Percentiles rank a stretch among this genome's conserved stretches.
Evolutionary conservation across 2,113 vertebrate species (phyloP).

Genomic region (Aegithalos caudatus): DNA sequence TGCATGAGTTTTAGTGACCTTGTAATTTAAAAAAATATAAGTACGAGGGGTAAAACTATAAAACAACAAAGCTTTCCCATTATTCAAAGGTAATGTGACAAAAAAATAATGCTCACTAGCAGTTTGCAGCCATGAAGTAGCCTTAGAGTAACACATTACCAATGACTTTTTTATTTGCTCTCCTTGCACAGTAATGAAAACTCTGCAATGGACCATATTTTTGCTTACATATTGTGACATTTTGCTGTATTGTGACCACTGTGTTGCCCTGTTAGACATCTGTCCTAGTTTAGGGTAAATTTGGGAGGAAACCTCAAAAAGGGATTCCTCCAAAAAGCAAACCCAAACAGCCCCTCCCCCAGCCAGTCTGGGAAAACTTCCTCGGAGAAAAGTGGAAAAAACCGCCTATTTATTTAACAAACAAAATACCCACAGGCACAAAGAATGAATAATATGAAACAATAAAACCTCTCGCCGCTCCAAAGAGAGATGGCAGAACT

Average conservation of each 20-base stretch:
- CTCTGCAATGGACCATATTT: constrained; percentile 61
- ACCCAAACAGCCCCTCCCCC: too few relatives aligned
- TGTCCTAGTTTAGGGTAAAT: too few relatives aligned
- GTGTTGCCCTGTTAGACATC: constrained; percentile 62
- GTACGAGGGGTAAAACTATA: constrained; percentile 79
- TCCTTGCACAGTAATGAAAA: constrained; percentile 57
- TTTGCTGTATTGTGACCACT: constrained; percentile 66
- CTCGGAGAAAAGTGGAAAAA: too few relatives aligned
- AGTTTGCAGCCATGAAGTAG: constrained; percentile 65
- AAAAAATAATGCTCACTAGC: constrained; percentile 21
- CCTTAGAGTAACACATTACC: constrained; percentile 74
- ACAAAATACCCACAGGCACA: too few relatives aligned
- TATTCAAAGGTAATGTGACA: constrained; percentile 77
- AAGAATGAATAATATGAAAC: too few relatives aligned
- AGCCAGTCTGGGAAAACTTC: too few relatives aligned
- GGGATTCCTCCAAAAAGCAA: too few relatives aligned
- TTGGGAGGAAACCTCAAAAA: too few relatives aligned
- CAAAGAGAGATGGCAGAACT: too few relatives aligned
- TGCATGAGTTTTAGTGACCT: constrained; percentile 97
- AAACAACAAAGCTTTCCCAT: constrained; percentile 86
- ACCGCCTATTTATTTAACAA: too few relatives aligned
- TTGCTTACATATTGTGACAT: constrained; percentile 43
- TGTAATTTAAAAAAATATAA: constrained; percentile 87
- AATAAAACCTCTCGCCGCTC: too few relatives aligned
- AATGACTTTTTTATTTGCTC: constrained; percentile 57